These are phyloP conservation scores for Diprion similis DNA, from an alignment of 1,140 invertebrate species.

Conservation along the genomic window DNA sequence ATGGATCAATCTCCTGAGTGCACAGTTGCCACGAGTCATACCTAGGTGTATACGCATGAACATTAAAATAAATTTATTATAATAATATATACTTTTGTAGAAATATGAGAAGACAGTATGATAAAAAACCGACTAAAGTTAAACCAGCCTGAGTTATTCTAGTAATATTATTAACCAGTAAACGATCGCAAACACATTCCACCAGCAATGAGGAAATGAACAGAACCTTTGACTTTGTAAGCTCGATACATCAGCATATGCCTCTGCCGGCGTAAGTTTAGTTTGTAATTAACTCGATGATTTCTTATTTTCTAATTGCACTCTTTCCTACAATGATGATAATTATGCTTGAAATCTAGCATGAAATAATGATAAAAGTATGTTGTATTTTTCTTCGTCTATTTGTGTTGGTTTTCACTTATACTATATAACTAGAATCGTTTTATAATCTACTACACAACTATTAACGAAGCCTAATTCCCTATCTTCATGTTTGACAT, in stretches of 20 bases:
- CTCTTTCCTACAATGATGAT: not conserved
- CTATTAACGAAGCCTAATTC: not conserved
- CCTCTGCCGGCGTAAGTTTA: not conserved
- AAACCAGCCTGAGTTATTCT: not conserved
- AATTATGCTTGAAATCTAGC: not conserved
- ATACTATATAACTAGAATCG: slow-evolving; percentile 1
- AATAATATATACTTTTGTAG: slow-evolving; percentile 1
- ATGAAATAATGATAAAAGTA: not conserved
- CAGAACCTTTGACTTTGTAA: slow-evolving; percentile 2
- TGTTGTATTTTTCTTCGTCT: slow-evolving; percentile 1
- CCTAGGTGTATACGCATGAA: not conserved
- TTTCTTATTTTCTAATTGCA: slow-evolving; percentile 6
- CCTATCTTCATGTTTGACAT: not conserved
- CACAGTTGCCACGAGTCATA: not conserved
- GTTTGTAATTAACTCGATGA: slow-evolving; percentile 1
- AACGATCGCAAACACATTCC: not conserved
- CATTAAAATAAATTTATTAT: not conserved
- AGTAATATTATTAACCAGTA: slow-evolving; percentile 2
- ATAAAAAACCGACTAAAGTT: not conserved
- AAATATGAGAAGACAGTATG: not conserved
- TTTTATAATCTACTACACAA: not conserved
- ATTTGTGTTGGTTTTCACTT: not conserved
- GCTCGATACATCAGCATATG: not conserved
- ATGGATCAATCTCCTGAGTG: not conserved
- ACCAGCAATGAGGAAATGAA: not conserved